A percentile compares a stretch with the other conserved stretches of the same genome.
These are phyloP conservation scores for Podiceps cristatus DNA, from an alignment of 2,113 vertebrate genomes.

Conservation along the genomic window DNA sequence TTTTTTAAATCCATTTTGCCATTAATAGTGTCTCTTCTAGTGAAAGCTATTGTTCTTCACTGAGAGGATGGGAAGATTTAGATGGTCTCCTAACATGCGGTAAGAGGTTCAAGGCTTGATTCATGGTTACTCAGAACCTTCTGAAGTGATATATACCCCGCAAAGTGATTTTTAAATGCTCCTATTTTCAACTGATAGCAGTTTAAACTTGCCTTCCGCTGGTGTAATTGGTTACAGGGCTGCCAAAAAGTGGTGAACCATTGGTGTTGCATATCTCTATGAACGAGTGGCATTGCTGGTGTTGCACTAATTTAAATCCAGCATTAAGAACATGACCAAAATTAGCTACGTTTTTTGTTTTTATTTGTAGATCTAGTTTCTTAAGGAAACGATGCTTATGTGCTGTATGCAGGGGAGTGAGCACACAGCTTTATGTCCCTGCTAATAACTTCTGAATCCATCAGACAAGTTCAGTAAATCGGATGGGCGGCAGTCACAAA, in stretches of 20 bases:
- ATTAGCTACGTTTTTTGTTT: not conserved
- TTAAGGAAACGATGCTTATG: not conserved
- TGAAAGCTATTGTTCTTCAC: slow-evolving; percentile 44
- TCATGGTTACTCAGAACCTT: slow-evolving; percentile 30
- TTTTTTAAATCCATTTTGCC: slow-evolving; percentile 8
- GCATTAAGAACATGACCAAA: not conserved
- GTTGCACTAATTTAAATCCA: not conserved
- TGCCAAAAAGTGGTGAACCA: not conserved
- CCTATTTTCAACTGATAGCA: not conserved
- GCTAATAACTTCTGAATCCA: not conserved
- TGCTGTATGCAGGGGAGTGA: not conserved
- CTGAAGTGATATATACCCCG: slow-evolving; percentile 7
- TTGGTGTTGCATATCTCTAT: not conserved
- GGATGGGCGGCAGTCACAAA: not conserved
- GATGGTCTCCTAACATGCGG: not conserved
- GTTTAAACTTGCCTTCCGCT: not conserved
- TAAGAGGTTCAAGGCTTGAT: slow-evolving; percentile 50
- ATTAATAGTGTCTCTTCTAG: slow-evolving; percentile 20
- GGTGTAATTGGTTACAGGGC: not conserved
- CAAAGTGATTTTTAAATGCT: slow-evolving; percentile 55
- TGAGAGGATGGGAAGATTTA: slow-evolving; percentile 45
- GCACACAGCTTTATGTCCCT: not conserved
- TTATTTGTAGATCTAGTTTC: not conserved
- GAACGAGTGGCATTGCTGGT: not conserved
- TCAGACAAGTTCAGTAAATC: not conserved